A percentile compares a stretch with the other conserved stretches of the same genome.
Conservation (phyloP, 1,140 invertebrate genomes). For the Megathymus violae region DNA sequence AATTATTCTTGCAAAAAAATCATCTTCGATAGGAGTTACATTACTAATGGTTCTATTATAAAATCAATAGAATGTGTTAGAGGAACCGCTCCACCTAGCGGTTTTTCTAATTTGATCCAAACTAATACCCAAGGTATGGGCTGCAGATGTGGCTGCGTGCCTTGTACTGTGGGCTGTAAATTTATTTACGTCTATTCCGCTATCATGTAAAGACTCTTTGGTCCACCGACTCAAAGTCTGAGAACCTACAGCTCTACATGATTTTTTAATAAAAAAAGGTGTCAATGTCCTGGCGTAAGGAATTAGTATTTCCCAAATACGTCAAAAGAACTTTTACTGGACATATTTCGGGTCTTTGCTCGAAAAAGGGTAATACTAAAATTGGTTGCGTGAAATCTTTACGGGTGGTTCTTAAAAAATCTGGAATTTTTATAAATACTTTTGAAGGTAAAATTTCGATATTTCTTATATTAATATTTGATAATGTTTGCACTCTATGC, state of each 20-base stretch:
- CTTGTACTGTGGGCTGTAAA: conserved; percentile 19
- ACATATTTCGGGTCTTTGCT: conserved; percentile 7
- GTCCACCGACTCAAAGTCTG: conserved; percentile 31
- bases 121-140: conserved; percentile 14
- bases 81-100: conserved; percentile 24
- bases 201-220: conserved; percentile 1
- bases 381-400: conserved; percentile 2
- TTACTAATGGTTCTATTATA: conserved; percentile 25
- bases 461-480: conserved; percentile 19
- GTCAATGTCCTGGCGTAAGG: background rate
- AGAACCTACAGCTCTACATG: conserved; percentile 20
- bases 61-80: conserved; percentile 15
- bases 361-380: conserved; percentile 4
- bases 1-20: background rate
- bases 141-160: conserved; percentile 4
- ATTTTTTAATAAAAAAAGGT: conserved; percentile 22
- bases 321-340: too few relatives aligned
- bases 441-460: conserved; percentile 7
- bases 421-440: conserved; percentile 1
- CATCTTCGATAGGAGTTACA: background rate
- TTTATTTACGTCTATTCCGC: conserved; percentile 22
- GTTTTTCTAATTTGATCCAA: conserved; percentile 9
- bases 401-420: conserved; percentile 5
- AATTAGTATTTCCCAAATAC: background rate
- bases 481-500: conserved; percentile 22